Conservation (phyloP, 1,140 invertebrate genomes). For the Calliphora vicina region DNA sequence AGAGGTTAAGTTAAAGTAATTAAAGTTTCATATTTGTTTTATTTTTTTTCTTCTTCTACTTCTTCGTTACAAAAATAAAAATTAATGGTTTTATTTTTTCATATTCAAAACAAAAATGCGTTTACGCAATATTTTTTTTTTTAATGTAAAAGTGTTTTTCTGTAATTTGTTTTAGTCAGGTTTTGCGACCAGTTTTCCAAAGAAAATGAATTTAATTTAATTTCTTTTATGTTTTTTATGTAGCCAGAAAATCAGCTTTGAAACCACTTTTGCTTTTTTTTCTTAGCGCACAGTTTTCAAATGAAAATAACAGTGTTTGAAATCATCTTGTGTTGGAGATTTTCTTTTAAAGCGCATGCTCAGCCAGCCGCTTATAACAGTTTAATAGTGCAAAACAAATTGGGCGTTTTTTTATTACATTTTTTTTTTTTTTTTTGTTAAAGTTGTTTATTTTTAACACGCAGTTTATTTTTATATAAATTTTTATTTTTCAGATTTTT, state of each 20-base stretch:
- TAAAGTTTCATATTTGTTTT: background rate
- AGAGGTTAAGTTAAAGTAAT: background rate
- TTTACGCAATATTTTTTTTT: background rate
- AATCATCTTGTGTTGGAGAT: background rate
- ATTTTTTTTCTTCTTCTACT: no score
- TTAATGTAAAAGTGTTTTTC: no score
- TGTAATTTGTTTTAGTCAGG: background rate
- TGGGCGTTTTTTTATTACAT: slow-evolving; percentile 11
- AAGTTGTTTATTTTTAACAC: background rate
- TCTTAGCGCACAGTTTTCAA: background rate
- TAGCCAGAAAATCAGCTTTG: background rate
- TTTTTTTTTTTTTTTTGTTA: background rate
- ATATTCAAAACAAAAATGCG: background rate
- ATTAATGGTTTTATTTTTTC: no score
- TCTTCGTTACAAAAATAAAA: background rate
- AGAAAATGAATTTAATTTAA: no score
- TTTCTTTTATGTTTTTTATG: no score
- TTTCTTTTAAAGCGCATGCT: background rate
- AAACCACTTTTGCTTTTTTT: slow-evolving; percentile 35
- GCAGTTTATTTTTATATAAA: background rate
- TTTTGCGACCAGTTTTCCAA: background rate
- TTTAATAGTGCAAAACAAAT: slow-evolving; percentile 31
- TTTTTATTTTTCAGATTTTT: background rate
- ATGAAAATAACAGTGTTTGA: background rate
- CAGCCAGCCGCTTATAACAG: background rate